Conservation (phyloP, 2,113 vertebrate genomes). For the Syngnathus floridae region DNA sequence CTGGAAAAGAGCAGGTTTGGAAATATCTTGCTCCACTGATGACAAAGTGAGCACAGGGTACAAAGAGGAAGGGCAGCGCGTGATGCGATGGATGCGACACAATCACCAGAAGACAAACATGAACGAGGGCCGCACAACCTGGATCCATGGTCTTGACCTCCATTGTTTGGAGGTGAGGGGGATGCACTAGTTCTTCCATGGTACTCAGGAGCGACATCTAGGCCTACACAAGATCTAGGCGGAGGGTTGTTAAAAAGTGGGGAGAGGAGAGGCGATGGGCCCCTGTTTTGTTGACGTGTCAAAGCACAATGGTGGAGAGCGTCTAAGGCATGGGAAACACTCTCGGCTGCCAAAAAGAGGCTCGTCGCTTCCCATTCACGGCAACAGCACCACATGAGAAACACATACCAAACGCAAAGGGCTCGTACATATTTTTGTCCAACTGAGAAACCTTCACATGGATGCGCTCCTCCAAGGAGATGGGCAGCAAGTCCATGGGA, state of each 20-base stretch:
- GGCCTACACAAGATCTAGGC: constrained; percentile 27
- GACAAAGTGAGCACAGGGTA: constrained; percentile 70
- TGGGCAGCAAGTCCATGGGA: constrained; percentile 45
- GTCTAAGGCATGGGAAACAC: constrained; percentile 90
- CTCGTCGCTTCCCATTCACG: constrained; percentile 83
- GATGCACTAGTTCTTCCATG: constrained; percentile 51
- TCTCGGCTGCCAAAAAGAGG: constrained; percentile 83
- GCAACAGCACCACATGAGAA: constrained; percentile 68
- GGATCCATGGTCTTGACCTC: constrained; percentile 40
- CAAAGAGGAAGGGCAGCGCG: constrained; percentile 73
- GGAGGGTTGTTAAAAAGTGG: constrained; percentile 53
- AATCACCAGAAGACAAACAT: constrained; percentile 53
- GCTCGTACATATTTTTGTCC: constrained; percentile 46
- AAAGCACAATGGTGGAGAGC: constrained; percentile 85
- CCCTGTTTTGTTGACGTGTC: constrained; percentile 78
- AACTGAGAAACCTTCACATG: constrained; percentile 39
- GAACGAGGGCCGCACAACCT: constrained; percentile 43
- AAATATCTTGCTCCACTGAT: constrained; percentile 80
- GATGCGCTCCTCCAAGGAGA: constrained; percentile 33
- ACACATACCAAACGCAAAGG: constrained; percentile 35
- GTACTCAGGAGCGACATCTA: constrained; percentile 46
- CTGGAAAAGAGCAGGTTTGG: constrained; percentile 85
- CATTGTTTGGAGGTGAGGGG: constrained; percentile 24
- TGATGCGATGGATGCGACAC: constrained; percentile 42
- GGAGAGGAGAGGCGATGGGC: constrained; percentile 49